Base-by-base conservation (phyloP, 2,113 vertebrate genomes). In the Siniperca knerii region DNA sequence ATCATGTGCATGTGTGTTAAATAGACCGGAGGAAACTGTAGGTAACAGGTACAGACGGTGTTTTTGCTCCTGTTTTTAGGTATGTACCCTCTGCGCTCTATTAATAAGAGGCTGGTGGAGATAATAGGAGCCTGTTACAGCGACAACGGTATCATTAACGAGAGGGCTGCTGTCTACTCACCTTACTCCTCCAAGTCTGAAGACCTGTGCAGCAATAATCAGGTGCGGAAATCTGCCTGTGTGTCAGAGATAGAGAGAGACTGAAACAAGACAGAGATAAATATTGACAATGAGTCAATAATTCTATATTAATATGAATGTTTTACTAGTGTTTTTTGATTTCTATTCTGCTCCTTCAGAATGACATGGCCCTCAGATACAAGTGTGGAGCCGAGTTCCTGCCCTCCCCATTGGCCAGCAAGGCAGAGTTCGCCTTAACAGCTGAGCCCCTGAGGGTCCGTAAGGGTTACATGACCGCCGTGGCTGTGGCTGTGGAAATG, bases 331-430 rank as follows among this genome's bases (percentile, higher is more conserved):
- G 20, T 0, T 37, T 64, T 29, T 16, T 50, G 0, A 29, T 58
- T 62, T 21, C 29, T 46, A 0, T 2, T 75, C 11, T 25, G 23
- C 58, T 60, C 52, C 44, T 0, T 50, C 75, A 96, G 88, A 61
- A 69, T 0, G 1, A 73, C 25, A 82, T 83, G 84, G 82, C 75
- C 2, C 10, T 77, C 40, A 82, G 0, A 1, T 97, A 96, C 89
- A 92, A 61, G 1, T 99, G 98, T 60, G 98, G 98, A 55, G 97
- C 94, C 0, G 98, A 99, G 87, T 97, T 98, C 91, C 95, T 99
- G 83, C 97, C 98, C 0, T 98, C 99, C 35, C 98, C 98, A 0
- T 88, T 99, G 94, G 98, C 97, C 90, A 97, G 97, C 82, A 97
- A 90, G 82, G 75, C 92, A 0, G 91, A 94, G 21, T 94, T 94